These are phyloP conservation scores for Geococcyx californianus DNA, from an alignment of 2,113 vertebrate genomes.

Conservation along the genomic window DNA sequence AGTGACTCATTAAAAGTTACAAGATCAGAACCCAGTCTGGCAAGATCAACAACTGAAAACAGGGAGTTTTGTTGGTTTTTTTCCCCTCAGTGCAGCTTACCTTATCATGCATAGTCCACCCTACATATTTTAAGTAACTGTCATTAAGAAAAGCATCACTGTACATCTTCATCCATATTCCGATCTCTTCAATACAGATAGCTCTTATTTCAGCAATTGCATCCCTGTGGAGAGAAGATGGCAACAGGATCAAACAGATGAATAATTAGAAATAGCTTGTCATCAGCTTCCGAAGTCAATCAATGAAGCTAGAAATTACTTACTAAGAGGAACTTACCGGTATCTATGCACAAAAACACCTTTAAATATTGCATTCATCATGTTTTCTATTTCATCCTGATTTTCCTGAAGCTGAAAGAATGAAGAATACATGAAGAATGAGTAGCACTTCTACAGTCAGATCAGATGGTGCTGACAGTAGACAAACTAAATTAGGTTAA, in stretches of 20 bases:
- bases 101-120: slow-evolving; percentile 99
- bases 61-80: neutral
- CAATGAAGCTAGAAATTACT: neutral
- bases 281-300: neutral
- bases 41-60: neutral
- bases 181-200: slow-evolving; percentile 98
- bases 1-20: neutral
- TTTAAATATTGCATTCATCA: slow-evolving; percentile 99
- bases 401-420: slow-evolving; percentile 96
- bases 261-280: neutral
- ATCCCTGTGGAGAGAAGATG: slow-evolving; percentile 77
- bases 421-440: neutral
- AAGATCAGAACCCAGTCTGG: neutral
- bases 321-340: slow-evolving; percentile 79
- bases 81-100: slow-evolving; percentile 62
- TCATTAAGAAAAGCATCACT: slow-evolving; percentile 99
- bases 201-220: slow-evolving; percentile 98
- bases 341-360: slow-evolving; percentile 99
- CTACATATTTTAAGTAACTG: slow-evolving; percentile 99
- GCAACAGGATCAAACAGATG: neutral
- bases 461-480: neutral
- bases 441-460: neutral
- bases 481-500: neutral
- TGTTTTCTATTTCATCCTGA: slow-evolving; percentile 99
- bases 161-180: slow-evolving; percentile 99